Evolutionary conservation across 2,888 invertebrate genomes (phyloP).

Genomic region (Ornithoptera priamus): DNA sequence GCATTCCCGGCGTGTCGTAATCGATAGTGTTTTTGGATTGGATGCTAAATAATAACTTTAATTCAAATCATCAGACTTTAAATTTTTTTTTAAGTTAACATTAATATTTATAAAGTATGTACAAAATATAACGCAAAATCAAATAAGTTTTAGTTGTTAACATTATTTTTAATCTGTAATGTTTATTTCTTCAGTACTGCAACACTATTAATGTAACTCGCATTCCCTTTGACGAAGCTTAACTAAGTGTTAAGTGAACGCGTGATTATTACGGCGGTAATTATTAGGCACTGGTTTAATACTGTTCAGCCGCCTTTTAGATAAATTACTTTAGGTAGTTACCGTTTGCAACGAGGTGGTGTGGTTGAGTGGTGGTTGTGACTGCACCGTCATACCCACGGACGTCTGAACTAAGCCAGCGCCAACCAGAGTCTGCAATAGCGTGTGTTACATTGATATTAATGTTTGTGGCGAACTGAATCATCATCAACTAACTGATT

Average conservation of each 20-base stretch:
- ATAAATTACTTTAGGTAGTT: slow-evolving; percentile 32
- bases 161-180: neutral
- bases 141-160: neutral
- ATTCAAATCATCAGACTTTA: too few relatives aligned
- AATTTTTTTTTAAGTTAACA: too few relatives aligned
- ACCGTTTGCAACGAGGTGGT: slow-evolving; percentile 61
- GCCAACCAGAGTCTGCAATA: slow-evolving; percentile 54
- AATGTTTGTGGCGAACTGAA: too few relatives aligned
- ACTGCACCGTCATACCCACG: slow-evolving; percentile 62
- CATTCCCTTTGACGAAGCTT: neutral
- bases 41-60: too few relatives aligned
- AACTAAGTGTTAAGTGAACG: neutral
- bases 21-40: neutral
- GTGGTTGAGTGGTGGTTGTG: slow-evolving; percentile 49
- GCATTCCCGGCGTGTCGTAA: slow-evolving; percentile 5
- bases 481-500: too few relatives aligned
- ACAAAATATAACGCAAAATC: neutral
- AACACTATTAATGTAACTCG: neutral
- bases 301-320: neutral
- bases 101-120: too few relatives aligned
- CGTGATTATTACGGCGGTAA: neutral
- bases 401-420: slow-evolving; percentile 66
- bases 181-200: neutral
- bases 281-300: neutral
- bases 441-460: neutral